Evolutionary conservation across 1,140 invertebrate species (phyloP).

Genomic region (Melipona quadrifasciata): DNA sequence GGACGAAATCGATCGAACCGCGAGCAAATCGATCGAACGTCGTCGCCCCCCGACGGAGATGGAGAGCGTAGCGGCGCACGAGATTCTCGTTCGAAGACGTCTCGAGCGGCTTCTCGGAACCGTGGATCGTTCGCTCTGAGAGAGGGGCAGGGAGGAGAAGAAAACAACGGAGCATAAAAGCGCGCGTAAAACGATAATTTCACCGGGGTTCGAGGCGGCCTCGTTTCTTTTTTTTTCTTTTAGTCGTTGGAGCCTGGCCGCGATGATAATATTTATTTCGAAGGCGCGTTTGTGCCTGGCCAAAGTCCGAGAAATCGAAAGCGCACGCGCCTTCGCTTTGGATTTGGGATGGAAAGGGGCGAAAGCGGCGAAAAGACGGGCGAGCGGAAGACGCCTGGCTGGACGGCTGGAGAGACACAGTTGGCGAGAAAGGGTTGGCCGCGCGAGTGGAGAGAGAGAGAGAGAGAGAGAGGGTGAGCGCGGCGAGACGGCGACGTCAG

Average conservation of each 20-base stretch:
- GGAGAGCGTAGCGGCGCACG: too few relatives aligned
- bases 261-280: conserved; percentile 49
- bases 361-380: neutral
- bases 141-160: neutral
- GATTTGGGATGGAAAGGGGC: neutral
- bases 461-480: neutral
- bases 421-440: too few relatives aligned
- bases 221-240: conserved; percentile 13
- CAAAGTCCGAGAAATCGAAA: conserved; percentile 16
- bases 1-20: too few relatives aligned
- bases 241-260: conserved; percentile 28
- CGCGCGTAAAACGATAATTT: conserved; percentile 47
- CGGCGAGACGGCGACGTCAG: neutral
- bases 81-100: too few relatives aligned
- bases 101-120: conserved; percentile 24
- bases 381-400: neutral
- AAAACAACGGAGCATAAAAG: conserved; percentile 43
- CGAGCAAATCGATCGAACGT: too few relatives aligned
- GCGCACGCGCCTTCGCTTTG: neutral
- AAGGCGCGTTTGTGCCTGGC: conserved; percentile 1
- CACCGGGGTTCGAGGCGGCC: conserved; percentile 18
- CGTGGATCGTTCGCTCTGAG: neutral
- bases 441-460: neutral
- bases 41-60: too few relatives aligned
- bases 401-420: too few relatives aligned